Percentiles rank a stretch among this genome's conserved stretches.
Conservation (phyloP, 2,797 vertebrate genomes). For the Scleropages formosus region DNA sequence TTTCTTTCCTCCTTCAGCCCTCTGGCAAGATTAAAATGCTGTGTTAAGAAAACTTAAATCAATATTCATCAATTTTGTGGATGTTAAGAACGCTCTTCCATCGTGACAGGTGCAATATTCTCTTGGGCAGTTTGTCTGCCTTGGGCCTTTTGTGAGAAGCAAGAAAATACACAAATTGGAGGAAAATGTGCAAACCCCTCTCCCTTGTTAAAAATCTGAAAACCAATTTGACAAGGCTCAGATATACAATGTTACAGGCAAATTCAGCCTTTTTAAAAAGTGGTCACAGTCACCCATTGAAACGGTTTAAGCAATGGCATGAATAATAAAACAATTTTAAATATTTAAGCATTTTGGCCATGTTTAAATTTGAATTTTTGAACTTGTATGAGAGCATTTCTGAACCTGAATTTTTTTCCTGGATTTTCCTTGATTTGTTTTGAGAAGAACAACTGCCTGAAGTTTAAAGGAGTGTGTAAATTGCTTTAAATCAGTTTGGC, state of each 20-base stretch:
- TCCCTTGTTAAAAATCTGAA: neutral
- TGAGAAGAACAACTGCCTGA: too few species aligned
- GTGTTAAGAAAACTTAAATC: constrained; percentile 38
- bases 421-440: too few species aligned
- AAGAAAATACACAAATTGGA: neutral
- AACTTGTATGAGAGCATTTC: too few species aligned
- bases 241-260: neutral
- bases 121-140: neutral
- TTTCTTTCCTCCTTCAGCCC: constrained; percentile 23
- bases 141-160: neutral
- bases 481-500: too few species aligned
- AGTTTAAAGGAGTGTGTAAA: too few species aligned
- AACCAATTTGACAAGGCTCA: neutral
- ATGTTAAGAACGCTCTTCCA: constrained; percentile 24
- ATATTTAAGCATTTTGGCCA: too few species aligned
- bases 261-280: neutral
- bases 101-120: constrained; percentile 23
- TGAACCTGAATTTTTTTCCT: too few species aligned
- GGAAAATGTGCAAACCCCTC: neutral
- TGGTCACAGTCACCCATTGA: neutral
- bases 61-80: constrained; percentile 40
- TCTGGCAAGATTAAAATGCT: constrained; percentile 35
- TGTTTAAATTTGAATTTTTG: too few species aligned
- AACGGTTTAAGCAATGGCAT: neutral
- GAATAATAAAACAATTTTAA: neutral